Evolutionary conservation across 35 echinoderm and acorn worm genomes (phyloP).

Genomic region (Ophioderma brevispina): DNA sequence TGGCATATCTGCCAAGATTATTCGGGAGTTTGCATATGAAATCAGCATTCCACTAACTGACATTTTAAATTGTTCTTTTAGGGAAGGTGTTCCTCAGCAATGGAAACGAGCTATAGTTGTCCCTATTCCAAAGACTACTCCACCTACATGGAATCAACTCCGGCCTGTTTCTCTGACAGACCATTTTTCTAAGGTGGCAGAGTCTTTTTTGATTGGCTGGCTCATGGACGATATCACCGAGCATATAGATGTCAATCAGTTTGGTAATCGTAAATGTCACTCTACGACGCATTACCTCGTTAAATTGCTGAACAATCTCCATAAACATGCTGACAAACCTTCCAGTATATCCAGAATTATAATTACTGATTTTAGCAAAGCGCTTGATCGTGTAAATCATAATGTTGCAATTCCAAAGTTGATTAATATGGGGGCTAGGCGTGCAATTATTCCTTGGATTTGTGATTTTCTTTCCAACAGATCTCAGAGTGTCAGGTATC

Average conservation of each 20-base stretch:
- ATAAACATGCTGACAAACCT: constrained; percentile 32
- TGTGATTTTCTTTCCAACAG: not conserved
- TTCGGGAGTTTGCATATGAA: constrained; percentile 38
- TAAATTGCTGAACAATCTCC: constrained; percentile 25
- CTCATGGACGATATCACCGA: constrained; percentile 25
- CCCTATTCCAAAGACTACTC: constrained; percentile 37
- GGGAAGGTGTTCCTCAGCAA: constrained; percentile 21
- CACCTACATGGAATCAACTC: constrained; percentile 29
- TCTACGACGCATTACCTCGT: constrained; percentile 21
- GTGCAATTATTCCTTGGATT: not conserved
- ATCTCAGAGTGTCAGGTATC: constrained; percentile 6
- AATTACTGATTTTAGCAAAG: constrained; percentile 13
- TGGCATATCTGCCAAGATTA: too few species aligned
- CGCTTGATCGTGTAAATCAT: constrained; percentile 15
- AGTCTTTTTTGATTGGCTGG: constrained; percentile 44
- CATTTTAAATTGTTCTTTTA: constrained; percentile 45
- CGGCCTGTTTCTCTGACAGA: constrained; percentile 50
- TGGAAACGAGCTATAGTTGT: constrained; percentile 55
- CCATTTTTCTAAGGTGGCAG: constrained; percentile 46
- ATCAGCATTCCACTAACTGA: constrained; percentile 33
- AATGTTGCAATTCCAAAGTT: constrained; percentile 12
- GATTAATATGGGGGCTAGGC: too few species aligned
- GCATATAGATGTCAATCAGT: constrained; percentile 46
- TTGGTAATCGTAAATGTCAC: constrained; percentile 6
- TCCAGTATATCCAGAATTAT: not conserved